Evolutionary conservation across 2,888 invertebrate genomes (phyloP), one percentile per base, ranked within the genome.

Genomic region (Ophion ellenae): DNA sequence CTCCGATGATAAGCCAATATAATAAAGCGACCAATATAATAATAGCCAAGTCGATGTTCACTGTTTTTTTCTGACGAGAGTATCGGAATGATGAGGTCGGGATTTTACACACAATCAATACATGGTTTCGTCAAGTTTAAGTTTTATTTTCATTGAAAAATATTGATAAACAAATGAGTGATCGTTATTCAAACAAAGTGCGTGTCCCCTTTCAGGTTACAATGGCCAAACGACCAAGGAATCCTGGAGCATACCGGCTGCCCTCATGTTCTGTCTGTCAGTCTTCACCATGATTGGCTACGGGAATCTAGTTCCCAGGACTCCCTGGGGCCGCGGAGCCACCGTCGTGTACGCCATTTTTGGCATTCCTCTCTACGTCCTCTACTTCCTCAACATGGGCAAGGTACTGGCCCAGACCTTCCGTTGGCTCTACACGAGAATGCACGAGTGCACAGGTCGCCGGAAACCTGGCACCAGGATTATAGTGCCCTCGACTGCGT

Each of bases 211-310:
- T 3, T 17, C 14, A 53, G 53, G 53, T 5, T 98, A 97, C 92
- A 97, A 96, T 91, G 97, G 97, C 0, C 94, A 96, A 32, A 95
- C 95, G 2, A 95, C 96, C 0, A 57, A 95, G 67, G 97, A 97
- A 83, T 96, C 97, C 79, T 98, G 98, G 98, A 97, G 97, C 0
- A 98, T 98, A 90, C 97, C 98, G 0, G 97, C 97, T 0, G 97
- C 98, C 0, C 94, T 98, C 4, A 98, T 98, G 98, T 98, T 97
- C 92, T 98, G 97, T 45, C 94, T 98, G 14, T 98, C 98, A 36
- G 97, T 98, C 7, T 98, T 98, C 91, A 98, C 98, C 5, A 98
- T 98, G 98, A 98, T 98, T 89, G 98, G 98, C 2, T 98, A 98
- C 92, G 98, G 98, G 0, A 98, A 98, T 93, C 96, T 98, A 94